Evolutionary conservation across 2,888 invertebrate genomes (phyloP), one percentile per base, ranked within the genome.

Genomic region (Polyommatus icarus): DNA sequence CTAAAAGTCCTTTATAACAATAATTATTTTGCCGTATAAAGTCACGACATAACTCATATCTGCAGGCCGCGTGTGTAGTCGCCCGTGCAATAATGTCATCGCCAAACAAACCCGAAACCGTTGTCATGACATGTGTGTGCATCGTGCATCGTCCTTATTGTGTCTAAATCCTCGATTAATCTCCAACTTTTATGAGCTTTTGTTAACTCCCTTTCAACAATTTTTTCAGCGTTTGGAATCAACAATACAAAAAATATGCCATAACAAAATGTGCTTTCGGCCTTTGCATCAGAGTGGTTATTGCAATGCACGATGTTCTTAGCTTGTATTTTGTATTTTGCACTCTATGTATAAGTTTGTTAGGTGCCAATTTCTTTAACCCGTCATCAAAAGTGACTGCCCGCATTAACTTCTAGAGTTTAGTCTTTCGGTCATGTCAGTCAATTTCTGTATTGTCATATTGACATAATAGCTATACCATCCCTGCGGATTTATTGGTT

Each of bases 361-460:
- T 85, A 80, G 81, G 83, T 83, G 83, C 82, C 81, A 79, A 83
- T 84, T 82, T 6, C 81, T 79, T 80, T 81, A 80, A 76, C 77
- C 77, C 6, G 40, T 29, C 32, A 76, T 61, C 71, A 73, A 72
- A 77, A 80, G 82, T 80, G 82, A 83, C 82, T 81, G 80, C 82
- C 83, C 83, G 88, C 86, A 90, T 92, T 91, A 92, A 91, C 92
- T 93, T 91, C 84, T 90, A 86, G 86, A 91, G 91, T 92, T 92
- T 91, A 91, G 91, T 87, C 87, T 92, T 89, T 92, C 90, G 92
- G 91, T 89, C 91, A 89, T 90, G 92, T 93, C 93, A 93, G 92
- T 93, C 93, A 93, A 94, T 93, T 92, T 90, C 90, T 92, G 90
- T 92, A 93, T 94, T 93, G 92, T 94, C 91, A 93, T 91, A 90